Conservation (phyloP, 2,113 vertebrate genomes). For the Halcyon senegalensis region DNA sequence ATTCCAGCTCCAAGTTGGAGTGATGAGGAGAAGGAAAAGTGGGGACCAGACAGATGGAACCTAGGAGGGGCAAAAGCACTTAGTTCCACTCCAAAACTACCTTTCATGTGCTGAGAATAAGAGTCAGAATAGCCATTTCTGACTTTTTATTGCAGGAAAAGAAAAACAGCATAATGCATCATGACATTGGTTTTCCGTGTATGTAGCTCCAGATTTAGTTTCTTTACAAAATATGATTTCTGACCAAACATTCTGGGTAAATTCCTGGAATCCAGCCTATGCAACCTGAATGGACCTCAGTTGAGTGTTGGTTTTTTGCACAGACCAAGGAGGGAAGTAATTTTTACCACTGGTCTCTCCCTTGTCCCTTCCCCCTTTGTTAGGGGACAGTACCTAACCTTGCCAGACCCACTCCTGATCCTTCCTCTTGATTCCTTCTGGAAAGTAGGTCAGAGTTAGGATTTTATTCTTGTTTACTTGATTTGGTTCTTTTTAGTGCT, state of each 20-base stretch:
- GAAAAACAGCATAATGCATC: background rate
- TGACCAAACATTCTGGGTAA: background rate
- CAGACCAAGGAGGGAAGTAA: background rate
- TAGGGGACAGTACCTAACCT: background rate
- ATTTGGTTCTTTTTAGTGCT: background rate
- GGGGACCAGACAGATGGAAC: background rate
- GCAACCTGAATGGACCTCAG: background rate
- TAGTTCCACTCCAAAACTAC: background rate
- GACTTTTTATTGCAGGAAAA: background rate
- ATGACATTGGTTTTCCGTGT: background rate
- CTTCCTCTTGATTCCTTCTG: background rate
- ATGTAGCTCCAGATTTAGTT: background rate
- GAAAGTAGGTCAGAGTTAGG: background rate
- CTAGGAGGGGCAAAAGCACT: background rate
- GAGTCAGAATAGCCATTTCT: conserved; percentile 16
- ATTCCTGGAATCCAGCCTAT: background rate
- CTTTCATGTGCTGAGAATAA: conserved; percentile 3
- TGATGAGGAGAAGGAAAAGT: background rate
- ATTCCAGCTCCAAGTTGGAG: background rate
- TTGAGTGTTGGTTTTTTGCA: background rate
- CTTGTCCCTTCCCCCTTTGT: background rate
- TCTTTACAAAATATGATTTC: background rate
- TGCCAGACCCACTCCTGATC: background rate
- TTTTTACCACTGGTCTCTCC: background rate
- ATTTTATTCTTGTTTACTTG: background rate